Evolutionary conservation across 2,797 vertebrate genomes (phyloP).

Genomic region (Falco biarmicus): DNA sequence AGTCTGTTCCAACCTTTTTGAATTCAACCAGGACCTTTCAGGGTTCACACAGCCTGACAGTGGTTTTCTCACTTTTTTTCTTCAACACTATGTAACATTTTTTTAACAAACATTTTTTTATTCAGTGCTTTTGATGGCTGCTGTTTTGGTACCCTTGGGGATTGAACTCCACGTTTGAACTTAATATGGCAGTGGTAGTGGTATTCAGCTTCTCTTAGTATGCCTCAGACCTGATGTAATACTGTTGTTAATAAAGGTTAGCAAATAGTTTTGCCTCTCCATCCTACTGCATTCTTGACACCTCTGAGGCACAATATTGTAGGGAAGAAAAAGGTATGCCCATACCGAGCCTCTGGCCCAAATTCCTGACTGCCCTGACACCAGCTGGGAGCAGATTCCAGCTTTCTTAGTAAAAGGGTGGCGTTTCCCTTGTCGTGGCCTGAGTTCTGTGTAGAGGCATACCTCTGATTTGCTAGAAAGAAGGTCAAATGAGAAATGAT

Average conservation of each 20-base stretch:
- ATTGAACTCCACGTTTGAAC: not conserved
- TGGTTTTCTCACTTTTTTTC: not conserved
- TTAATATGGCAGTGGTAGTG: not conserved
- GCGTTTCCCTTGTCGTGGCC: not conserved
- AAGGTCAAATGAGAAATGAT: not conserved
- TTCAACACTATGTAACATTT: not conserved
- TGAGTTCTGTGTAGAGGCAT: not conserved
- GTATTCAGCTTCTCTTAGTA: not conserved
- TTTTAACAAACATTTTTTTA: not conserved
- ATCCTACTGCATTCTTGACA: not conserved
- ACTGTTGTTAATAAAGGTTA: not conserved
- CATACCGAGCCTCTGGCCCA: not conserved
- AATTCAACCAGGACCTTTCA: conserved; percentile 7
- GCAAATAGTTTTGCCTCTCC: not conserved
- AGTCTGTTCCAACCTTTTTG: not conserved
- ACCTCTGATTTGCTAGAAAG: not conserved
- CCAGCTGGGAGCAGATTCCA: not conserved
- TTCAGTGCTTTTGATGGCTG: not conserved
- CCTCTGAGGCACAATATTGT: not conserved
- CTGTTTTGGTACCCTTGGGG: not conserved
- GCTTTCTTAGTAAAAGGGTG: not conserved
- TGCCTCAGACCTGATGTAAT: not conserved
- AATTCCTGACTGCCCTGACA: not conserved
- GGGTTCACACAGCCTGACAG: not conserved
- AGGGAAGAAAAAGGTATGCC: not conserved